Evolutionary conservation across 1,140 invertebrate genomes (phyloP).

Genomic region (Trichomalopsis sarcophagae): DNA sequence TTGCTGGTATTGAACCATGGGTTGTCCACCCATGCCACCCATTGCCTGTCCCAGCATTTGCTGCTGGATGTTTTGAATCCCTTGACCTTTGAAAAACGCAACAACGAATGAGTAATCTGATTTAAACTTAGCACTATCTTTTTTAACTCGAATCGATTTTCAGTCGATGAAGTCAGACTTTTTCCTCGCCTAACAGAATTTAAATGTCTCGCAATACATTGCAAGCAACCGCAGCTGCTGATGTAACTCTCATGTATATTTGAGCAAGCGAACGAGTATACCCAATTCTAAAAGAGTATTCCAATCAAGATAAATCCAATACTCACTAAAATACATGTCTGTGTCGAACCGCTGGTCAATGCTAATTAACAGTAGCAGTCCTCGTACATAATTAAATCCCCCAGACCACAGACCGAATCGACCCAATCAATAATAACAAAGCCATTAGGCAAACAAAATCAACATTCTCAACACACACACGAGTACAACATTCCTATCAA

Average conservation of each 20-base stretch:
- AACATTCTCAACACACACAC: too few species aligned
- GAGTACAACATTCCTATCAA: too few species aligned
- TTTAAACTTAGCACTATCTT: too few species aligned
- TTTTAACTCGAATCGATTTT: too few species aligned
- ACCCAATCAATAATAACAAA: too few species aligned
- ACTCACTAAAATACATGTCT: slow-evolving; percentile 44
- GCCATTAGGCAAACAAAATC: too few species aligned
- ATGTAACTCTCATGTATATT: not conserved
- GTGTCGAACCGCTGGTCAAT: not conserved
- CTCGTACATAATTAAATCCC: not conserved
- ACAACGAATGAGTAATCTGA: too few species aligned
- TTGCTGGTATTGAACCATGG: slow-evolving; percentile 78
- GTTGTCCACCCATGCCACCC: slow-evolving; percentile 75
- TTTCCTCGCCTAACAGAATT: too few species aligned
- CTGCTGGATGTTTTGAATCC: slow-evolving; percentile 76
- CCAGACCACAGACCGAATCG: not conserved
- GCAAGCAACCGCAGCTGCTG: not conserved
- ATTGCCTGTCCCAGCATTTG: slow-evolving; percentile 77
- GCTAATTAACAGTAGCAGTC: not conserved
- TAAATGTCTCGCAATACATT: not conserved
- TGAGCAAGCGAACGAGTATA: not conserved
- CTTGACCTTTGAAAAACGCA: slow-evolving; percentile 65
- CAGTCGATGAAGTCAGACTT: too few species aligned
- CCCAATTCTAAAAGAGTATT: not conserved
- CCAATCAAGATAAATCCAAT: not conserved